Evolutionary conservation across 1,140 invertebrate genomes (phyloP).

Genomic region (Tribolium madens): DNA sequence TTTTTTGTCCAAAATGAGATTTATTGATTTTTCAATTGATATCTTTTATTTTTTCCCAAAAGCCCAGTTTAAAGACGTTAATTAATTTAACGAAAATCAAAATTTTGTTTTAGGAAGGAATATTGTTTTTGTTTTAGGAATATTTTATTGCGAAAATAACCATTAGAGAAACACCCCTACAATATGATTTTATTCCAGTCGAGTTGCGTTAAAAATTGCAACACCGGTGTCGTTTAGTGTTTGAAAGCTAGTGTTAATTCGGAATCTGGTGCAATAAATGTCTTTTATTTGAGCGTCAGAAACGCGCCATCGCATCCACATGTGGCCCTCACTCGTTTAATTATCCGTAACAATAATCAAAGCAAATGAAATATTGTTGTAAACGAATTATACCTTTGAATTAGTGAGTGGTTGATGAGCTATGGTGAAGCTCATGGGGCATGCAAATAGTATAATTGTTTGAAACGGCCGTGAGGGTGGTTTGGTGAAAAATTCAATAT

Average conservation of each 20-base stretch:
- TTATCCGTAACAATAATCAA: constrained; percentile 7
- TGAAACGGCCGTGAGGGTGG: constrained; percentile 43
- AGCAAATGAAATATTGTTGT: constrained; percentile 20
- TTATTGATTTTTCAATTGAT: no score
- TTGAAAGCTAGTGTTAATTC: no score
- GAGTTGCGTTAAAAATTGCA: no score
- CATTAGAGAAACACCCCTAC: not conserved
- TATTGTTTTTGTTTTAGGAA: no score
- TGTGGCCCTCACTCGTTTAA: not conserved
- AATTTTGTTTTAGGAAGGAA: no score
- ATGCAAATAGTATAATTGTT: constrained; percentile 14
- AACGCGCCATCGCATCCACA: not conserved
- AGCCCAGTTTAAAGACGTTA: no score
- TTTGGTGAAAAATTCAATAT: constrained; percentile 59
- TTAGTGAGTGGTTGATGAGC: not conserved
- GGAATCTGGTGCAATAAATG: no score
- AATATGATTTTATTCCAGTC: no score
- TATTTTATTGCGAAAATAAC: not conserved
- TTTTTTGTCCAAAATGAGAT: no score
- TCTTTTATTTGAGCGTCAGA: not conserved
- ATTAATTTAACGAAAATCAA: no score
- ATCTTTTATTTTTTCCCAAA: no score
- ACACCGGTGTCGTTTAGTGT: no score
- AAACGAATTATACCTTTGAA: constrained; percentile 10
- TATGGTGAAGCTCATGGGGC: not conserved